Evolutionary conservation across 92 coral and sea anemone species (phyloP), one percentile per base, ranked within the genome.

Genomic region (Actinostola sp.): DNA sequence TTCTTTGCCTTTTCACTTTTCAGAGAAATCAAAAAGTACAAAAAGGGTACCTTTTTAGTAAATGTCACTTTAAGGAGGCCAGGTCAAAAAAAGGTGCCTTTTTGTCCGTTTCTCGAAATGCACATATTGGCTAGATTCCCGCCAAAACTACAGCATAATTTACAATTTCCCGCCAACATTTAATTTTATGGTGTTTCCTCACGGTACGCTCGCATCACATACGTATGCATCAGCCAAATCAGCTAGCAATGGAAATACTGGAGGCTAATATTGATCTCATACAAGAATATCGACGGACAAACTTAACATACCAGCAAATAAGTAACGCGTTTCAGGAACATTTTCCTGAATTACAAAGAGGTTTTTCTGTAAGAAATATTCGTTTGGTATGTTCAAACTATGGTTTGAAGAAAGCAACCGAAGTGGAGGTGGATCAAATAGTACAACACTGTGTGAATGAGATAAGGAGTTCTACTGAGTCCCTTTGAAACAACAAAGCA

Each of bases 361-460:
- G 70, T 16, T 64, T 64, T 27, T 64, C 70, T 19, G 51, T 2
- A 5, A 52, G 59, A 59, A 59, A 28, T 19, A 30, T 59, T 30
- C 65, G 65, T 4, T 28, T 14, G 1, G 29, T 59, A 28, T 59
- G 65, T 28, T 9, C 39, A 10, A 59, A 59, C 9, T 23, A 59
- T 19, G 65, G 65, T 27, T 28, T 59, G 65, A 59, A 59, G 65
- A 69, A 69, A 50, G 19, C 15, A 41, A 25, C 31, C 19, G 48
- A 50, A 9, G 20, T 45, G 13, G 75, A 69, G 16, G 20, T 69
- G 17, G 63, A 69, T 39, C 32, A 20, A 49, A 50, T 69, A 13
- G 29, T 69, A 8, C 63, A 69, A 26, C 12, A 20, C 10, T 69
- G 75, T 50, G 46, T 69, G 41, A 52, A 55, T 24, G 75, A 32